A percentile compares a stretch with the other conserved stretches of the same genome.
These are phyloP conservation scores for Macrobrachium rosenbergii DNA, from an alignment of 1,140 invertebrate species.

Conservation along the genomic window DNA sequence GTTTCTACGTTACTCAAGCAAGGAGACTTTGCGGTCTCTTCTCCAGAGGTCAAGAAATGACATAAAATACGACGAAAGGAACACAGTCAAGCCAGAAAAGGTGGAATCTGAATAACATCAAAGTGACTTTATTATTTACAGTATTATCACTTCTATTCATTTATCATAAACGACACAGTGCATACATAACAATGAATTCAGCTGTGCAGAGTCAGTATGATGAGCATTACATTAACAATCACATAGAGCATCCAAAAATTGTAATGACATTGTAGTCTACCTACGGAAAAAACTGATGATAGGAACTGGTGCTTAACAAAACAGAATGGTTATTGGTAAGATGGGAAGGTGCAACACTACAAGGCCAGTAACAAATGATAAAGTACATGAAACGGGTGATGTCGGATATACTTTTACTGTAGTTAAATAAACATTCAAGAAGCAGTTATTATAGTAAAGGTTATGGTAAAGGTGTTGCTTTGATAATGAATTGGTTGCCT, in stretches of 20 bases:
- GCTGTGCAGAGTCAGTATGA: too few species aligned
- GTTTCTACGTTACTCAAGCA: too few species aligned
- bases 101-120: too few species aligned
- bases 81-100: too few species aligned
- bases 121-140: too few species aligned
- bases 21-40: too few species aligned
- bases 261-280: conserved; percentile 7
- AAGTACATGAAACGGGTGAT: not conserved
- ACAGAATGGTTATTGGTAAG: not conserved
- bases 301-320: not conserved
- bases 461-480: not conserved
- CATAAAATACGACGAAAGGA: too few species aligned
- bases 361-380: not conserved
- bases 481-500: conserved; percentile 8
- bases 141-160: too few species aligned
- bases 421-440: not conserved
- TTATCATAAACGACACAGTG: too few species aligned
- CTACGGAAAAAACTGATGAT: conserved; percentile 15
- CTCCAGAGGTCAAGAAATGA: too few species aligned
- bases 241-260: not conserved
- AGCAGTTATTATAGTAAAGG: conserved; percentile 2
- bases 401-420: not conserved
- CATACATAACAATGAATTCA: too few species aligned
- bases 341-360: conserved; percentile 2
- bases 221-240: not conserved